Base-by-base conservation (phyloP, 2,888 invertebrate genomes). In the Melanostoma mellinum region DNA sequence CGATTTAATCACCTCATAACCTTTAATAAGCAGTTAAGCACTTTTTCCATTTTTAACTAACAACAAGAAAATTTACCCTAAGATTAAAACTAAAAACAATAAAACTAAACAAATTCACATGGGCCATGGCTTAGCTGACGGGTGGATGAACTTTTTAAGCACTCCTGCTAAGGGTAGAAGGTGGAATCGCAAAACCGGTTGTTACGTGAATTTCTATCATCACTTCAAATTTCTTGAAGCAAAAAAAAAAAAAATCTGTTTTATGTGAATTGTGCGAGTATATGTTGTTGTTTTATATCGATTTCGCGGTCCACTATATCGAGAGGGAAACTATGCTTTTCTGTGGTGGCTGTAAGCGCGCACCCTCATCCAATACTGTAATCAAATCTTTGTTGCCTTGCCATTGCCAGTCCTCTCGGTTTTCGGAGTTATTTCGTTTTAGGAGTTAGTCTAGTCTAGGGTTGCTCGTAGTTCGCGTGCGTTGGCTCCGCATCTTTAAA, bases 381-480 rank as follows among this genome's bases (percentile, higher is more conserved):
- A 71, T 81, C 60, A 35, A 77, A 48, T 61, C 48, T 56, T 10
- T 65, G 48, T 32, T 46, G 20, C 20, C 9, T 20, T 58, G 55
- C 36, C 56, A 50, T 33, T 44, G 44, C 33, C 52, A 20, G 20
- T 63, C n/a, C 63, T 63, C 63, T 50, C 48, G 38, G 48, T 42
- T 42, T 81, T 81, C 77, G 76, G 75, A 80, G 63, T 63, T 50
- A 36, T 60, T 80, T 63, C 61, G 55, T 75, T 58, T 58, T 58
- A 61, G 60, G 63, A 75, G 40, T 72, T 69, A 53, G 63, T 63
- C 50, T 50, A 68, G 55, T 76, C 55, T 56, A 38, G 61, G 67
- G 63, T 30, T 38, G 58, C 63, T 60, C 36, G 60, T 53, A 61
- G 76, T 77, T 67, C 55, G 71, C 52, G 81, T 77, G 72, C 55